Conservation (phyloP, 1,140 invertebrate species). For the Hirudo medicinalis region DNA sequence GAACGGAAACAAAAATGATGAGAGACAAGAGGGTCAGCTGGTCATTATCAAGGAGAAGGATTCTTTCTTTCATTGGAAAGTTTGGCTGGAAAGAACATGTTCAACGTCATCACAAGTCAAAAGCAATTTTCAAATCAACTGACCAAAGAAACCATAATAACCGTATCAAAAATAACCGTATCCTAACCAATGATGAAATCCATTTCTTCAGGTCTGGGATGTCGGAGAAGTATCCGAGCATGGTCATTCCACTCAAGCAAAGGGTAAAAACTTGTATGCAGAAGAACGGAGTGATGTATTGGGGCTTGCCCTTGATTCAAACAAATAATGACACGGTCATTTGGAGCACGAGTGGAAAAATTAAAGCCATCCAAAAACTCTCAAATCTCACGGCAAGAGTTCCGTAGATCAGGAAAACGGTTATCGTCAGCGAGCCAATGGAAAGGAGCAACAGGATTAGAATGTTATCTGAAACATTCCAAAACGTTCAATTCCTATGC, state of each 20-base stretch:
- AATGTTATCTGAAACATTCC: constrained; percentile 11
- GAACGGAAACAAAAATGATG: constrained; percentile 54
- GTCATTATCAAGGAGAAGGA: constrained; percentile 55
- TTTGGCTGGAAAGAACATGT: constrained; percentile 41
- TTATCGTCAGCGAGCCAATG: constrained; percentile 43
- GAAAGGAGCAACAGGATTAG: constrained; percentile 12
- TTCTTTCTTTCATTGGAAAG: constrained; percentile 55
- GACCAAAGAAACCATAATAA: neutral
- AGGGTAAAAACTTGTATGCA: constrained; percentile 76
- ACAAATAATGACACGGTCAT: neutral
- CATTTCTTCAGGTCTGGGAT: constrained; percentile 58
- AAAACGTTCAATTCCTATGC: neutral
- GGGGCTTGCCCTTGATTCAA: constrained; percentile 54
- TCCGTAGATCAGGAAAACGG: constrained; percentile 66
- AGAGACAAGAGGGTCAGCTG: constrained; percentile 58
- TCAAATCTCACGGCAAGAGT: constrained; percentile 44
- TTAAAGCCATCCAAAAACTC: neutral
- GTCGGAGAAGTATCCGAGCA: constrained; percentile 69
- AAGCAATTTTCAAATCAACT: neutral
- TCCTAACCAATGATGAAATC: constrained; percentile 49
- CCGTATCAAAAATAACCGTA: neutral
- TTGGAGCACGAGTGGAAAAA: too few species aligned
- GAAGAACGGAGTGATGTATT: constrained; percentile 71
- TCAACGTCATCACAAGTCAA: neutral
- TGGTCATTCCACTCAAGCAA: constrained; percentile 61